Evolutionary conservation across 2,888 invertebrate genomes (phyloP), one percentile per base, ranked within the genome.

Genomic region (Acanthosepion pharaonis): DNA sequence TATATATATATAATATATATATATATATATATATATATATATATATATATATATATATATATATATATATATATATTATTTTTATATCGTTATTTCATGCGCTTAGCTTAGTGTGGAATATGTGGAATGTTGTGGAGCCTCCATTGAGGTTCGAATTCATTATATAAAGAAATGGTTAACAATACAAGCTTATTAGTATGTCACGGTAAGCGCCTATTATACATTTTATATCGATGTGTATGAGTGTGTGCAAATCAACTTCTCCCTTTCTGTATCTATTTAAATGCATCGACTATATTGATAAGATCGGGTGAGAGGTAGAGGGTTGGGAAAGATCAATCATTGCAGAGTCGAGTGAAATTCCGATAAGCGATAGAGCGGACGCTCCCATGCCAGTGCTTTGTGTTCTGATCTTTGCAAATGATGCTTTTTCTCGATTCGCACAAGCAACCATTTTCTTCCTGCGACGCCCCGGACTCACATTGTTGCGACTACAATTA

Each of bases 331-430:
- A 11, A 11, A 33, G n/a, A 78, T 78, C 78, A 78, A 78, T 78
- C 78, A 78, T 33, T 78, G n/a, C 78, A 78, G n/a, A n/a, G 78
- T n/a, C n/a, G n/a, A 78, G 78, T n/a, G 78, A 78, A 78, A 78
- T 33, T 78, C 78, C 33, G 78, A n/a, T 78, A 78, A 78, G 78
- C 78, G 78, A 78, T 78, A 78, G 78, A 78, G n/a, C 78, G n/a
- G 33, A 15, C 78, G 78, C 33, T n/a, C 78, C n/a, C n/a, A 78
- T 78, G n/a, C 78, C 78, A 78, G n/a, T n/a, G 78, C n/a, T 78
- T 78, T 78, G 78, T 78, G n/a, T 78, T 78, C 33, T 11, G 78
- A 78, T 78, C 78, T 78, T n/a, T 78, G 78, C 25, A 78, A 78
- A 28, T 78, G 78, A 78, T 78, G 78, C 78, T n/a, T n/a, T 78